These are phyloP conservation scores for Plecturocebus donacophilus DNA, from an alignment of 2,113 vertebrate genomes.

Conservation along the genomic window DNA sequence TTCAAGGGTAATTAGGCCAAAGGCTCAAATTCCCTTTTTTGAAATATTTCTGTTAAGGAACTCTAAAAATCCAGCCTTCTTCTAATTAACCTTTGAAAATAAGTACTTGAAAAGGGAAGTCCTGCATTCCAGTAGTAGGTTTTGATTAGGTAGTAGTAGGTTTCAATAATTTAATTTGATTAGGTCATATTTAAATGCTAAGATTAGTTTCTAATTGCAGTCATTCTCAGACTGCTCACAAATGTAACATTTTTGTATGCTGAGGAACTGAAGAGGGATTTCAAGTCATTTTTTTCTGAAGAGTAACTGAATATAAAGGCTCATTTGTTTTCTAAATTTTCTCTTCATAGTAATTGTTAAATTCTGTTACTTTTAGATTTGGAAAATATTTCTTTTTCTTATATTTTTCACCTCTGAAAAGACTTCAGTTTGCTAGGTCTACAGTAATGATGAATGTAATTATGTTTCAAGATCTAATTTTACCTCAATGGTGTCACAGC, in stretches of 20 bases:
- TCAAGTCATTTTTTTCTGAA: not conserved
- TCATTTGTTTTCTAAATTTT: not conserved
- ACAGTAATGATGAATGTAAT: not conserved
- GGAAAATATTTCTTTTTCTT: not conserved
- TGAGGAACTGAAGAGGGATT: not conserved
- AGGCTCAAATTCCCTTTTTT: not conserved
- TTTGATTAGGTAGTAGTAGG: no score
- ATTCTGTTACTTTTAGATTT: not conserved
- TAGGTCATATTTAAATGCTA: not conserved
- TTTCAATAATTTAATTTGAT: not conserved
- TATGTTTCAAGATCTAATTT: not conserved
- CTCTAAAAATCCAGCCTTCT: not conserved
- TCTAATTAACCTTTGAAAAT: slow-evolving; percentile 28
- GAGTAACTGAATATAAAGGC: not conserved
- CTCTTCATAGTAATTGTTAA: not conserved
- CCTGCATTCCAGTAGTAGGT: not conserved
- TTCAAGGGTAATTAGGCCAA: not conserved
- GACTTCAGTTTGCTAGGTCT: not conserved
- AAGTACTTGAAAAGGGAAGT: not conserved
- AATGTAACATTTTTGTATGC: not conserved
- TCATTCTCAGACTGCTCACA: not conserved
- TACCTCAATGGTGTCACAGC: not conserved
- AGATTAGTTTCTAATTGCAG: not conserved
- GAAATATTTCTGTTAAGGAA: not conserved
- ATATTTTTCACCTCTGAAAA: not conserved